phyloP scores from a whole-genome alignment of 2,888 invertebrate species.

The Trachelus stipa region DNA sequence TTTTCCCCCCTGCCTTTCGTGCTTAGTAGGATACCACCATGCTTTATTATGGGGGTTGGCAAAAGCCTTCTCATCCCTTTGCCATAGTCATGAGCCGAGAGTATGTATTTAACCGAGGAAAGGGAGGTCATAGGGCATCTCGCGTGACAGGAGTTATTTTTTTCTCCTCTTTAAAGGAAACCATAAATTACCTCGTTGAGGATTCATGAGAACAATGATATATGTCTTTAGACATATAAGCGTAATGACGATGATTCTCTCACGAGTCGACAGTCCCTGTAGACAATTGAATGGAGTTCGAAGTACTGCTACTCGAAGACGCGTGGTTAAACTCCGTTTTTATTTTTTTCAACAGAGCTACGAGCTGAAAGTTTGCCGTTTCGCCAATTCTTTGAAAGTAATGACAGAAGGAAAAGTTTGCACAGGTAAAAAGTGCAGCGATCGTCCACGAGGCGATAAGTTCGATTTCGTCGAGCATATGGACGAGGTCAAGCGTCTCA shows the following conservation, averaged over 20 bases:
- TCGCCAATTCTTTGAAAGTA: not conserved
- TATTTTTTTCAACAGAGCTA: conserved; percentile 30
- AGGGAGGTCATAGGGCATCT: not conserved
- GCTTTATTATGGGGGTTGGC: not conserved
- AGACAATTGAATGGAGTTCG: not conserved
- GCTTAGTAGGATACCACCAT: not conserved
- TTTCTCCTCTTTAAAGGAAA: not conserved
- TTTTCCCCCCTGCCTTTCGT: not conserved
- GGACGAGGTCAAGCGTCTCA: conserved; percentile 37
- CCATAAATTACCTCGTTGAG: not conserved
- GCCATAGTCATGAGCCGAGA: not conserved
- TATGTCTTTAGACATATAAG: not conserved
- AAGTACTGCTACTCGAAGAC: conserved; percentile 13
- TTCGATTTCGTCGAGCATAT: not conserved
- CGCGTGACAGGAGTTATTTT: not conserved
- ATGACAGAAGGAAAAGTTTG: conserved; percentile 9
- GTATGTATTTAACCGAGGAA: not conserved
- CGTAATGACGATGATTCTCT: not conserved
- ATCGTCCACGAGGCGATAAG: conserved; percentile 21
- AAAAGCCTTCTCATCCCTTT: not conserved
- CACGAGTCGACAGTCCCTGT: not conserved
- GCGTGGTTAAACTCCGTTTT: conserved; percentile 48
- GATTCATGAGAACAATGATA: not conserved
- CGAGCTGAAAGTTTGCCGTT: not conserved
- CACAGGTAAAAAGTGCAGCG: conserved; percentile 22